Base-by-base conservation (phyloP, 2,113 vertebrate genomes). In the Oceanites oceanicus region DNA sequence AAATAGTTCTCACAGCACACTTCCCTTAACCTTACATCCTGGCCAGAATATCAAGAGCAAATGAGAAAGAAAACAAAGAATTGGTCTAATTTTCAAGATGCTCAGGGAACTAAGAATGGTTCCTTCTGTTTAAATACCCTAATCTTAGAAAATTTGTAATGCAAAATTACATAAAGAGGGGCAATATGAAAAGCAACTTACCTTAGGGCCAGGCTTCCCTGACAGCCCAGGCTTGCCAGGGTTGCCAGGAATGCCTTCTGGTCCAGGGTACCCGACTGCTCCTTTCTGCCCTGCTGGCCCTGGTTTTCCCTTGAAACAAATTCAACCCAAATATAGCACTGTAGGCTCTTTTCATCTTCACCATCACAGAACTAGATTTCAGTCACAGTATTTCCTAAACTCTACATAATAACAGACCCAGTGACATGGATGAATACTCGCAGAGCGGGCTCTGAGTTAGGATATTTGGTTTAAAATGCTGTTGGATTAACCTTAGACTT, bases 261-360 rank as follows among this genome's bases (percentile, higher is more conserved):
- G 70, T 81, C 99, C 99, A 75, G 97, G 97, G 90, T 98, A 99
- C 83, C 99, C 99, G 11, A 72, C 90, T 44, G 92, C 61, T 71
- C 99, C 99, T 94, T 95, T 98, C 32, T 97, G 96, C 59, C 99
- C 99, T 36, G 96, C 93, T 83, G 97, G 97, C 77, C 99, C 99
- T 19, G 50, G 81, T 27, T 84, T 96, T 67, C 99, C 99, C 99
- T 99, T 97, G 92, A 96, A 97, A 96, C 10, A 94, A 97, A 95
- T 90, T 73, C 38, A 96, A 95, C 85, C 38, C 22, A 70, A 81
- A 84, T 45, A 78, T 0, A 56, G 56, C 52, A 52, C 7, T 49
- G 21, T 25, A 3, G 1, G 11, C 21, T 70, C 18, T 73, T 34
- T 75, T 85, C 8, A 36, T 27, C 18, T 78, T 78, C 36, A 70